Percentiles rank a stretch among this genome's conserved stretches.
Evolutionary conservation across 1,140 invertebrate genomes (phyloP).

Genomic region (Pseudomyrmex cubaensis): DNA sequence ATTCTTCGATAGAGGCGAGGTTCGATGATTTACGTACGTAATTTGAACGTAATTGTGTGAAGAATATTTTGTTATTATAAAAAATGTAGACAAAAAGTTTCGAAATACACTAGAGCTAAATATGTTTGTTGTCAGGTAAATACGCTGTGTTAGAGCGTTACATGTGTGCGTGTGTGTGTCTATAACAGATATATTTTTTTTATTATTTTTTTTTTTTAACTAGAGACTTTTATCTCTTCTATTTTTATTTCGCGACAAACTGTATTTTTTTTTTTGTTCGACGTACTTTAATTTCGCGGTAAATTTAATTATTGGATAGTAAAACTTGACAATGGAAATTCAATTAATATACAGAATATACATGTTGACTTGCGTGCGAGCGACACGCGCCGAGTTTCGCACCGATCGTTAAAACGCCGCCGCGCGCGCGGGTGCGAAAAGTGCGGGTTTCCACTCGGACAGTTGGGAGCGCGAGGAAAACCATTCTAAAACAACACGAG

Average conservation of each 20-base stretch:
- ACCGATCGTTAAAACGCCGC: constrained; percentile 47
- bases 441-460: constrained; percentile 36
- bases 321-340: constrained; percentile 44
- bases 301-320: constrained; percentile 21
- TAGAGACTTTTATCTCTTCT: not conserved
- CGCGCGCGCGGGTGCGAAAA: constrained; percentile 34
- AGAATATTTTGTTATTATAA: not conserved
- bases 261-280: not conserved
- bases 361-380: constrained; percentile 27
- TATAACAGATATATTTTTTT: too few species aligned
- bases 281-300: constrained; percentile 8
- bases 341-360: constrained; percentile 44
- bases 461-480: constrained; percentile 45
- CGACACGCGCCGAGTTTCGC: constrained; percentile 49
- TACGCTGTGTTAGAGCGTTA: too few species aligned
- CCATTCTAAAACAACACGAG: constrained; percentile 13
- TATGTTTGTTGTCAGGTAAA: not conserved
- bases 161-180: too few species aligned
- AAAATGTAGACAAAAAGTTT: not conserved
- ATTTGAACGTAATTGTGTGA: constrained; percentile 21
- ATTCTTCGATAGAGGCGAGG: constrained; percentile 56
- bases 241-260: constrained; percentile 23
- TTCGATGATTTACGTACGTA: constrained; percentile 68
- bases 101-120: not conserved
- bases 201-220: too few species aligned